Base-by-base conservation (phyloP, 1,140 invertebrate species). In the Drosophila ercepeae region DNA sequence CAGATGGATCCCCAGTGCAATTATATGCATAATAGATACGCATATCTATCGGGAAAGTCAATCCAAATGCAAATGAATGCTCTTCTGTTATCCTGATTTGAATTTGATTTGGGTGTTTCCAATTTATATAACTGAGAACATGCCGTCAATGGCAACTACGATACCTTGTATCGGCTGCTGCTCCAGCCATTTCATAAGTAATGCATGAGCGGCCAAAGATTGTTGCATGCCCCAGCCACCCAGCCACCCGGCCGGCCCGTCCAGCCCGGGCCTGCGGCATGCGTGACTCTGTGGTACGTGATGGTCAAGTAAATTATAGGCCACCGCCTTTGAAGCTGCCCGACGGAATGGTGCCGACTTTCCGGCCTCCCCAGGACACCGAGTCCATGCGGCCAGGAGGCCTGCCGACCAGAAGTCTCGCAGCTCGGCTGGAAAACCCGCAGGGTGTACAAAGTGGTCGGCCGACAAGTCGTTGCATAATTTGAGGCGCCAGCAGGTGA, bases 261-360 rank as follows among this genome's bases (percentile, higher is more conserved):
- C 6, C 14, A 21, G 36, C 36, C 36, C n/a, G n/a, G n/a, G n/a
- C 36, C 36, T 16, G 36, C 13, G 68, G 60, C 79, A 74, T 78
- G 79, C 79, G 81, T 81, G 81, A 73, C 76, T 72, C 51, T 49
- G 29, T 32, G 63, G 51, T 76, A 86, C 81, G 81, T 86, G 81
- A 71, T 65, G 82, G 57, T 79, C 82, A 81, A 74, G 63, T 88
- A 88, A 86, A 81, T 88, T 86, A 86, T 86, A 73, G 81, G 58
- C 67, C 60, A 57, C 57, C 63, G 44, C 16, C 39, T 42, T 42
- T 18, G 16, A 19, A 42, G 39, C 36, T 41, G 36, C 36, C 14
- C 9, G n/a, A 14, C 4, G 13, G 13, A 36, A 36, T 36, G 34
- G 34, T 36, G 34, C 3, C 11, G 4, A 36, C 13, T 36, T 4